These are phyloP conservation scores for Emydoidea blandingii DNA, from an alignment of 2,797 vertebrate genomes.

Conservation along the genomic window DNA sequence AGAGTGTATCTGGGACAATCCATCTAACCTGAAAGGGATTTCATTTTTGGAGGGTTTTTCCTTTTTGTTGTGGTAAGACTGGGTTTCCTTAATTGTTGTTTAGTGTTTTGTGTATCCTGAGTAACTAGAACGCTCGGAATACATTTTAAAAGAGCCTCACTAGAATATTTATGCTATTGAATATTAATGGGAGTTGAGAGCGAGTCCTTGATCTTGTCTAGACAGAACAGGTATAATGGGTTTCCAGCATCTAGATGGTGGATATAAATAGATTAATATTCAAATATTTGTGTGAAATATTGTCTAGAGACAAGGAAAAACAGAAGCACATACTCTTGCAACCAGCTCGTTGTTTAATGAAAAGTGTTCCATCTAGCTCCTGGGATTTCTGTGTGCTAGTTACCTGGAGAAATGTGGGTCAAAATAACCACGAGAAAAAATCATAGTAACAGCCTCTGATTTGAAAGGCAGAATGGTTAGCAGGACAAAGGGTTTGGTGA, in stretches of 20 bases:
- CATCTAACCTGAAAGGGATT: background rate
- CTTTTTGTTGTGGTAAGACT: background rate
- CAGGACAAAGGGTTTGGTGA: background rate
- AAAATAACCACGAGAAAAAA: constrained; percentile 28
- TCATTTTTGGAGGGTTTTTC: background rate
- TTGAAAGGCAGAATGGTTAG: constrained; percentile 17
- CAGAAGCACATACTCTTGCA: background rate
- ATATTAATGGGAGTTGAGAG: constrained; percentile 59
- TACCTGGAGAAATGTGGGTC: constrained; percentile 6
- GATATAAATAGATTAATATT: constrained; percentile 58
- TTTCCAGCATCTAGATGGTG: constrained; percentile 53
- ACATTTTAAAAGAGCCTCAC: background rate
- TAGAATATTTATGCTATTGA: constrained; percentile 44
- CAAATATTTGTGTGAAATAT: background rate
- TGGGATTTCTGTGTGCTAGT: constrained; percentile 27
- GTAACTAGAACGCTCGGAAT: background rate
- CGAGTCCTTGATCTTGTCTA: constrained; percentile 61
- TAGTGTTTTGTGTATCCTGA: background rate
- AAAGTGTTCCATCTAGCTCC: constrained; percentile 28
- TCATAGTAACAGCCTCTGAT: constrained; percentile 18
- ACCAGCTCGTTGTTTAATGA: constrained; percentile 64
- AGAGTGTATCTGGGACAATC: background rate
- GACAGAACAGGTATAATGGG: constrained; percentile 49
- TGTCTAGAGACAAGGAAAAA: constrained; percentile 17
- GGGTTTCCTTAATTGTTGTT: background rate